phyloP scores from a whole-genome alignment of 2,113 vertebrate species.

The Esox niger region DNA sequence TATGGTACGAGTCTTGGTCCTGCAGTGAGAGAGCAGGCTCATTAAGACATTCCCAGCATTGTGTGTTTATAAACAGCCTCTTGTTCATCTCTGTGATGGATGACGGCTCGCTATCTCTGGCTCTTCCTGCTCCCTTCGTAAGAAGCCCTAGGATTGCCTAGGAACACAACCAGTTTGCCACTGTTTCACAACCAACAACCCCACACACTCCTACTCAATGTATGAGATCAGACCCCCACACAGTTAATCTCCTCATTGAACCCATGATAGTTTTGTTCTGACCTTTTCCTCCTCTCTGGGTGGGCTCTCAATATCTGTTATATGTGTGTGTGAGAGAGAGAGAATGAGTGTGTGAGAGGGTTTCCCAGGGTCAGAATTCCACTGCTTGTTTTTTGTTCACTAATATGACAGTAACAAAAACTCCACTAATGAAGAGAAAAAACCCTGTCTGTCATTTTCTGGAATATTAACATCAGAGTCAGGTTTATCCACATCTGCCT shows the following conservation, averaged over 20 bases:
- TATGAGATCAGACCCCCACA: background rate
- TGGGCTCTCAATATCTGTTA: constrained; percentile 61
- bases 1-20: background rate
- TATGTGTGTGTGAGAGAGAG: constrained; percentile 14
- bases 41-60: constrained; percentile 76
- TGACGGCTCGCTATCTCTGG: constrained; percentile 62
- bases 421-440: constrained; percentile 71
- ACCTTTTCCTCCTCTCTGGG: constrained; percentile 58
- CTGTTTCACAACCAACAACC: constrained; percentile 65
- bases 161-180: constrained; percentile 50
- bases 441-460: constrained; percentile 60
- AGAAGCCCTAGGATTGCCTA: constrained; percentile 33
- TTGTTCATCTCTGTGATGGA: constrained; percentile 67
- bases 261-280: constrained; percentile 33
- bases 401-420: constrained; percentile 43
- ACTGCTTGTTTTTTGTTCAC: constrained; percentile 31
- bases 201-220: constrained; percentile 9
- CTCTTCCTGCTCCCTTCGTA: constrained; percentile 56
- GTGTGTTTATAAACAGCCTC: constrained; percentile 75
- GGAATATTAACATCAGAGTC: constrained; percentile 45
- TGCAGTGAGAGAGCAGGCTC: constrained; percentile 47
- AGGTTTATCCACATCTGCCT: constrained; percentile 18
- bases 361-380: constrained; percentile 48
- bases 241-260: constrained; percentile 14
- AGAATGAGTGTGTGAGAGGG: constrained; percentile 39